Conservation (phyloP, 2,797 vertebrate species). For the Enteromius unitaeniatus region DNA sequence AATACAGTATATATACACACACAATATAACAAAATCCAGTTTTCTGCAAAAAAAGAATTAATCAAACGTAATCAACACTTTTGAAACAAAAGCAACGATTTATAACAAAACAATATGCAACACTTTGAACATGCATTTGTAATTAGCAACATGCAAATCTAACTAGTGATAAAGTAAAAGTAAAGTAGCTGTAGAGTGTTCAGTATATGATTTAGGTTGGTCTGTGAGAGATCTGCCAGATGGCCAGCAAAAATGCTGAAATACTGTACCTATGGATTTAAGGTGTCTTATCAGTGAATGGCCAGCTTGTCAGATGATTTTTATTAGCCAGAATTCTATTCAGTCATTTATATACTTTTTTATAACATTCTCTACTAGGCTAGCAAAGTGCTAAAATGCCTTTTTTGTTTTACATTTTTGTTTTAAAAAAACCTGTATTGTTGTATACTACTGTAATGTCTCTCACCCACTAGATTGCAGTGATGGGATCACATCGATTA, state of each 20-base stretch:
- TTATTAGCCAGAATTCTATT: not conserved
- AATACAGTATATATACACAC: too few species aligned
- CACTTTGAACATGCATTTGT: not conserved
- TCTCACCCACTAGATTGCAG: slow-evolving; percentile 74
- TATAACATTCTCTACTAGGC: not conserved
- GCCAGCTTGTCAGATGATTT: not conserved
- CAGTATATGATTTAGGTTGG: too few species aligned
- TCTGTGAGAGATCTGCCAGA: not conserved
- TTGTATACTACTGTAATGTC: slow-evolving; percentile 80
- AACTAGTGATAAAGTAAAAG: not conserved
- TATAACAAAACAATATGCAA: not conserved
- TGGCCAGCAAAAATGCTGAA: not conserved
- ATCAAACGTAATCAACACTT: too few species aligned
- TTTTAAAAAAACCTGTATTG: slow-evolving; percentile 45
- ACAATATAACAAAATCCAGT: too few species aligned
- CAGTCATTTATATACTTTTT: not conserved
- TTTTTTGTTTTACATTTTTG: too few species aligned
- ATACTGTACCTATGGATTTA: not conserved
- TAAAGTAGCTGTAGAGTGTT: too few species aligned
- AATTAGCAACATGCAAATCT: not conserved
- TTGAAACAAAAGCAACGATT: not conserved
- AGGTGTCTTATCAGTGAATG: not conserved
- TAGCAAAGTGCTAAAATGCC: not conserved
- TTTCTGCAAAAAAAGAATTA: too few species aligned
- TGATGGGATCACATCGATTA: slow-evolving; percentile 78